Evolutionary conservation across 2,888 invertebrate species (phyloP), one percentile per base, ranked within the genome.

Genomic region (Melanchra persicariae): DNA sequence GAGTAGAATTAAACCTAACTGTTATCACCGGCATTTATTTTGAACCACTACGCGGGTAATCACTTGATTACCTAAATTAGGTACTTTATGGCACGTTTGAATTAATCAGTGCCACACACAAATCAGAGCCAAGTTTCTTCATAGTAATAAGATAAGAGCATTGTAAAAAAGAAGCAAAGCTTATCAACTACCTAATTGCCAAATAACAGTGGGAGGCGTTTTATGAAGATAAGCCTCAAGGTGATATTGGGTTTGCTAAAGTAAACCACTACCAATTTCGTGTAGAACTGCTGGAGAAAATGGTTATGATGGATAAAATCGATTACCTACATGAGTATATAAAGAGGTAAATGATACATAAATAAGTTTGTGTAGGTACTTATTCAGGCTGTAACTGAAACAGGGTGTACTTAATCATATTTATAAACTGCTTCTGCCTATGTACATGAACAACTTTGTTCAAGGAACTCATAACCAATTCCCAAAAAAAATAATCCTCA

Each of bases 61-160:
- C 37, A 37, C 37, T 37, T 12, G 37, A 37, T 37, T 37, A 34
- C 34, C 34, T 34, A 34, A 7, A 9, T 12, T 65, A 45, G 1
- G 17, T 40, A 15, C 17, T 58, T 37, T 34, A 61, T 26, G 17
- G 2, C 12, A 70, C 45, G 26, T 57, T 62, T 57, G 15, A 22
- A 60, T 61, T 71, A 85, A 86, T 88, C 78, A 89, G 86, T 87
- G 86, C 88, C 90, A 91, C 91, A 91, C 89, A 75, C 61, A 82
- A 84, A 84, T 84, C 79, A 74, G 66, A 71, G 54, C 54, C 45
- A 64, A 34, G 26, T 74, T 85, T 66, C 79, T 74, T 70, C 76
- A 70, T 78, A 75, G 82, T 49, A 80, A 85, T 78, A 82, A 79
- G 85, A 86, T 86, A 85, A 84, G 58, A 74, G 40, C 49, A 45